Evolutionary conservation across 2,113 vertebrate genomes (phyloP).

Genomic region (Pelmatolapia mariae): DNA sequence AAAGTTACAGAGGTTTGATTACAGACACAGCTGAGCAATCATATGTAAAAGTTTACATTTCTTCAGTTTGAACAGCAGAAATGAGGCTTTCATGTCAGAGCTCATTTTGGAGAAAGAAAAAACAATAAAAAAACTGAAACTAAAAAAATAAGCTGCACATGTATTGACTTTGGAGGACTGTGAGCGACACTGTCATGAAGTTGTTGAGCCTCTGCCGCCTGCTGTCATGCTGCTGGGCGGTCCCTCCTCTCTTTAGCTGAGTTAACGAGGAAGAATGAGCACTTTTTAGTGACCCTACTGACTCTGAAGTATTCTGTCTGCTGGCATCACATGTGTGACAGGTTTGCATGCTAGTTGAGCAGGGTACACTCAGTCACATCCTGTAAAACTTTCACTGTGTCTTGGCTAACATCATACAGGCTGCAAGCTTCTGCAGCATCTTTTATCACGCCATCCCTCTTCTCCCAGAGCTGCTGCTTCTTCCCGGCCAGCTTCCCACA

Average conservation of each 20-base stretch:
- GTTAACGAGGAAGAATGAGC: background rate
- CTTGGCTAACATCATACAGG: background rate
- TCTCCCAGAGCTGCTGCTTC: background rate
- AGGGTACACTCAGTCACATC: background rate
- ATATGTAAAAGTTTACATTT: no score
- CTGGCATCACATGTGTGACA: background rate
- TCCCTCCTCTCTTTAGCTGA: background rate
- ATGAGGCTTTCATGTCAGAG: background rate
- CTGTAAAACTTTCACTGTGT: background rate
- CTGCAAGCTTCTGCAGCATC: background rate
- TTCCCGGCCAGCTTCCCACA: constrained; percentile 40
- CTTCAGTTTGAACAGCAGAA: no score
- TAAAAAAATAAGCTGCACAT: background rate
- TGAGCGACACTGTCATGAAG: background rate
- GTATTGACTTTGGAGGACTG: background rate
- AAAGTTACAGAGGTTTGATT: no score
- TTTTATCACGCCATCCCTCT: background rate
- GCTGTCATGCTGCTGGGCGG: background rate
- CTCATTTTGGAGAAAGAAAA: background rate
- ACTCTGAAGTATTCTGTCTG: background rate
- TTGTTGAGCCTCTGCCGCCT: background rate
- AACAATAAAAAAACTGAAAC: background rate
- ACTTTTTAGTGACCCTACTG: background rate
- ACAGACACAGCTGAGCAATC: no score
- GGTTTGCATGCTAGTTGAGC: background rate